Evolutionary conservation across 2,888 invertebrate species (phyloP).

Genomic region (Syrphus vitripennis): DNA sequence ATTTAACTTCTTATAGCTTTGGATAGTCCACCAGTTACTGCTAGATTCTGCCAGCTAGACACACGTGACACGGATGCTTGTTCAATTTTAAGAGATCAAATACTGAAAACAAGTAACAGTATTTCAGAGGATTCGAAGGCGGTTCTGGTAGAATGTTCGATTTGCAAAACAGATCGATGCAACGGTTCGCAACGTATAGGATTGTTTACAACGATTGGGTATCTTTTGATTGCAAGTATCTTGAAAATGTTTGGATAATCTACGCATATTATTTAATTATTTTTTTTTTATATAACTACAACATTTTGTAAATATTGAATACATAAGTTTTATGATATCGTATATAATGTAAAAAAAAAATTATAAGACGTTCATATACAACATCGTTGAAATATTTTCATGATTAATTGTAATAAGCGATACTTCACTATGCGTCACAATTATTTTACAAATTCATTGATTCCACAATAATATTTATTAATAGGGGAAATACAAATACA

Average conservation of each 20-base stretch:
- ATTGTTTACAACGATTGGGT: slow-evolving; percentile 9
- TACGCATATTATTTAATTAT: neutral
- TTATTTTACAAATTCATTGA: neutral
- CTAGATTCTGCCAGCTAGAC: slow-evolving; percentile 79
- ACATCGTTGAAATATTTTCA: neutral
- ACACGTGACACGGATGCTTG: slow-evolving; percentile 79
- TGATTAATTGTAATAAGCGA: neutral
- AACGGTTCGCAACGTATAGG: slow-evolving; percentile 75
- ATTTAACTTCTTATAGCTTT: neutral
- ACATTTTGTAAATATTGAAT: slow-evolving; percentile 47
- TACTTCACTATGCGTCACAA: neutral
- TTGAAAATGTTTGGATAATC: slow-evolving; percentile 55
- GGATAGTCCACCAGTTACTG: slow-evolving; percentile 75
- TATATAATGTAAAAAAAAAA: neutral
- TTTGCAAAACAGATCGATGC: slow-evolving; percentile 77
- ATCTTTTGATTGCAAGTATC: slow-evolving; percentile 30
- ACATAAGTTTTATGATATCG: neutral
- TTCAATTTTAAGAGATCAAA: slow-evolving; percentile 74
- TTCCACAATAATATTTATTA: neutral
- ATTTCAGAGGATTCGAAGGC: slow-evolving; percentile 51
- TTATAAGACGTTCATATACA: neutral
- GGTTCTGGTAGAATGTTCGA: slow-evolving; percentile 77
- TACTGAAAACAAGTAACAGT: slow-evolving; percentile 18
- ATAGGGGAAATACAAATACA: neutral
- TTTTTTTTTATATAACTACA: too few relatives aligned